Evolutionary conservation across 2,113 vertebrate genomes (phyloP).

Genomic region (Perognathus longimembris): DNA sequence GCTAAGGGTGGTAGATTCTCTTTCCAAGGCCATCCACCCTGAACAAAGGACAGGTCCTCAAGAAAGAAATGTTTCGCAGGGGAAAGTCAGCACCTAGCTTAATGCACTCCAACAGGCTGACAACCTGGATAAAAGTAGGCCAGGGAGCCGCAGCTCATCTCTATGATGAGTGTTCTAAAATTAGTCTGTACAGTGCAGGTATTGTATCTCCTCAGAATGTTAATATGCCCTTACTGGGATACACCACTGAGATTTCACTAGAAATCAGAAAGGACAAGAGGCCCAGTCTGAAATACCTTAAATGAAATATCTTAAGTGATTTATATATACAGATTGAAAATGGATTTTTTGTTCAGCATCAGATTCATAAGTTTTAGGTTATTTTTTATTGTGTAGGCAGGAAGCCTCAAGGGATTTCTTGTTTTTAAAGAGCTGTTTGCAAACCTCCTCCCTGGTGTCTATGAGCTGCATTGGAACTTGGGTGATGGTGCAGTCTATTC

Average conservation of each 20-base stretch:
- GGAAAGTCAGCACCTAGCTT: not conserved
- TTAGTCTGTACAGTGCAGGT: constrained; percentile 33
- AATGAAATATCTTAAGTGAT: constrained; percentile 48
- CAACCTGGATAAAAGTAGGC: constrained; percentile 42
- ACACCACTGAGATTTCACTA: constrained; percentile 39
- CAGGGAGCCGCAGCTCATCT: constrained; percentile 60
- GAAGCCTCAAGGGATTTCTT: not conserved
- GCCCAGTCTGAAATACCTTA: not conserved
- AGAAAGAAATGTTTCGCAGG: constrained; percentile 36
- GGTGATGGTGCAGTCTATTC: not conserved
- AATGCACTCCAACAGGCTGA: constrained; percentile 50
- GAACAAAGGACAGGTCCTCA: not conserved
- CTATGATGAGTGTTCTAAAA: constrained; percentile 68
- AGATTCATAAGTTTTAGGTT: constrained; percentile 36
- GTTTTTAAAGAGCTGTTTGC: not conserved
- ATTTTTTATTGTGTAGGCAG: not conserved
- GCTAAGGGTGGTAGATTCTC: not conserved
- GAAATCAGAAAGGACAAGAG: constrained; percentile 56
- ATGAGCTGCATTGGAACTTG: not conserved
- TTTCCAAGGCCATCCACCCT: not conserved
- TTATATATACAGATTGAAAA: constrained; percentile 57
- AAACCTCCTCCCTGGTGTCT: not conserved
- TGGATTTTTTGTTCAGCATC: constrained; percentile 36
- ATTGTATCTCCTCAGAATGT: constrained; percentile 67
- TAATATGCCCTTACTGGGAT: constrained; percentile 47